These are phyloP conservation scores for Lagria hirta DNA, from an alignment of 2,888 invertebrate genomes.

Conservation along the genomic window DNA sequence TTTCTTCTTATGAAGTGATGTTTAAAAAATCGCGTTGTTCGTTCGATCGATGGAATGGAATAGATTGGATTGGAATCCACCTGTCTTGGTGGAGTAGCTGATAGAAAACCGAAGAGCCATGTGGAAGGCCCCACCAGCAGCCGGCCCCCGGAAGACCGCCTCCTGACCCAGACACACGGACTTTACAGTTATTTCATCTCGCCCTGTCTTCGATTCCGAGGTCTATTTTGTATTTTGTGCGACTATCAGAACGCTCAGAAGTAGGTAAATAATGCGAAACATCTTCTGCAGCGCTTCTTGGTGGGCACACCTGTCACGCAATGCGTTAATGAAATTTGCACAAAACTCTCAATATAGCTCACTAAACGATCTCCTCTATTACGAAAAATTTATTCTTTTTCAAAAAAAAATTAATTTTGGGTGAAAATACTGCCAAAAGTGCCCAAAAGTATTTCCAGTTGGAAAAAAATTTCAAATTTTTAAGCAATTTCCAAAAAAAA, in stretches of 20 bases:
- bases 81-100: slow-evolving; percentile 49
- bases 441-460: too few relatives aligned
- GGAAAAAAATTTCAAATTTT: too few relatives aligned
- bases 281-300: too few relatives aligned
- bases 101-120: slow-evolving; percentile 36
- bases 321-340: slow-evolving; percentile 9
- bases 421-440: too few relatives aligned
- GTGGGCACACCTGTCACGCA: slow-evolving; percentile 20
- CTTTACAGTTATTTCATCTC: slow-evolving; percentile 59
- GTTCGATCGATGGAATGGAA: slow-evolving; percentile 41
- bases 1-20: too few relatives aligned
- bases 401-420: too few relatives aligned
- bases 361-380: too few relatives aligned
- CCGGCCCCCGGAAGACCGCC: slow-evolving; percentile 55
- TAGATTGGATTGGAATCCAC: slow-evolving; percentile 59
- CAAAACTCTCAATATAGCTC: too few relatives aligned
- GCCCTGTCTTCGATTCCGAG: slow-evolving; percentile 29
- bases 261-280: slow-evolving; percentile 27
- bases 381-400: too few relatives aligned
- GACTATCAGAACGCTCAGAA: too few relatives aligned
- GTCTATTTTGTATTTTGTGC: slow-evolving; percentile 22
- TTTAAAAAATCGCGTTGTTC: slow-evolving; percentile 46
- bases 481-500: too few relatives aligned
- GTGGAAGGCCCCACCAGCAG: slow-evolving; percentile 41
- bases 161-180: slow-evolving; percentile 60